phyloP scores from a whole-genome alignment of 2,888 invertebrate genomes.

The Harmothoe impar region DNA sequence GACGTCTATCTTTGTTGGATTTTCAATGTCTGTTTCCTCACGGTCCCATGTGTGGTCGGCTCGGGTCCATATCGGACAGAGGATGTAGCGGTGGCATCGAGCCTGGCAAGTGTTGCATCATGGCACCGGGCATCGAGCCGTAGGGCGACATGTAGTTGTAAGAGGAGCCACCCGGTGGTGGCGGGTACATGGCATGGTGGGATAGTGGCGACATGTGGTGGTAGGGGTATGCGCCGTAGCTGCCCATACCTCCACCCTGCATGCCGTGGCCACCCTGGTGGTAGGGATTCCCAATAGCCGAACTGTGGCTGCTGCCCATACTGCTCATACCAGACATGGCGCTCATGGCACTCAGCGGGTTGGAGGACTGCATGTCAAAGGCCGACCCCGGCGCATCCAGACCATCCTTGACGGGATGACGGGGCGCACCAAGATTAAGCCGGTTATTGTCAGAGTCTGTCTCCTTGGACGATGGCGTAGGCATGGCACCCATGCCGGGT shows the following conservation, averaged over 20 bases:
- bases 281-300: conserved; percentile 30
- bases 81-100: conserved; percentile 57
- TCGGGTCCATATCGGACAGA: conserved; percentile 51
- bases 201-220: conserved; percentile 56
- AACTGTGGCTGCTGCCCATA: conserved; percentile 36
- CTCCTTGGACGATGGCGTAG: background rate
- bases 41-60: conserved; percentile 59
- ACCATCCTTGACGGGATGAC: conserved; percentile 14
- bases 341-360: conserved; percentile 47
- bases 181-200: conserved; percentile 3
- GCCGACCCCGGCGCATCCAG: conserved; percentile 53
- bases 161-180: conserved; percentile 21
- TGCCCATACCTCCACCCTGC: conserved; percentile 28
- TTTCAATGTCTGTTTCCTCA: background rate
- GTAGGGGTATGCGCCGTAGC: conserved; percentile 55
- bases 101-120: conserved; percentile 62
- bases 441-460: conserved; percentile 38
- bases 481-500: background rate
- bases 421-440: background rate
- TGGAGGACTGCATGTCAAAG: conserved; percentile 54
- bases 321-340: conserved; percentile 52
- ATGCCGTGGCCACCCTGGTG: conserved; percentile 53
- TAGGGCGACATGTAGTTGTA: conserved; percentile 61
- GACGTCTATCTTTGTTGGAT: background rate
- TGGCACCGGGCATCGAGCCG: conserved; percentile 25